These are phyloP conservation scores for Phortica magna DNA, from an alignment of 2,888 invertebrate species.

Conservation along the genomic window DNA sequence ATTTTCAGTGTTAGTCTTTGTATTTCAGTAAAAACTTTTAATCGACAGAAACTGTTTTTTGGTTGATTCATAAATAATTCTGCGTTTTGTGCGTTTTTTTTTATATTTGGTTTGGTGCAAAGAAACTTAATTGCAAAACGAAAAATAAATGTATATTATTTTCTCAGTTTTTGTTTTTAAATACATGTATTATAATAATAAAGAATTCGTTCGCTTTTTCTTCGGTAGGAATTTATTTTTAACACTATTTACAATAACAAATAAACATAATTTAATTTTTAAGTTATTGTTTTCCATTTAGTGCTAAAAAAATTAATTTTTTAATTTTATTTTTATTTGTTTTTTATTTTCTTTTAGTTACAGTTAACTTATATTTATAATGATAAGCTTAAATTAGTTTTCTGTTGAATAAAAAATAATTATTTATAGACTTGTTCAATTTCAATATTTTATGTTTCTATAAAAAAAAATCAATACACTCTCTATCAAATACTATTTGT, in stretches of 20 bases:
- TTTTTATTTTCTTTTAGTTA: conserved; percentile 38
- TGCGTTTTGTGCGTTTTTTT: conserved; percentile 27
- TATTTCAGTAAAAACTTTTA: conserved; percentile 51
- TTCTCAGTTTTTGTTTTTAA: conserved; percentile 37
- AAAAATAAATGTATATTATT: conserved; percentile 34
- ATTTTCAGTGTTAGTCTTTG: conserved; percentile 56
- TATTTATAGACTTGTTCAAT: background rate
- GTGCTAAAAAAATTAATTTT: conserved; percentile 11
- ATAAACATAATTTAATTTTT: conserved; percentile 6
- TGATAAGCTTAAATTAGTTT: background rate
- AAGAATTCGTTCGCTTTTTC: background rate
- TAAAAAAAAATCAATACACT: background rate
- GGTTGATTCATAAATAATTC: background rate
- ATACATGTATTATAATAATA: background rate
- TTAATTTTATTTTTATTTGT: conserved; percentile 36
- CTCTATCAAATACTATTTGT: no score
- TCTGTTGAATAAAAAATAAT: background rate
- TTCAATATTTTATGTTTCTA: background rate
- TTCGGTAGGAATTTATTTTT: conserved; percentile 70
- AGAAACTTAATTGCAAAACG: conserved; percentile 34
- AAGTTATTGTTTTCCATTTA: conserved; percentile 15
- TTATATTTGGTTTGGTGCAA: conserved; percentile 57
- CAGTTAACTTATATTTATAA: conserved; percentile 9
- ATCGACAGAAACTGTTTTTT: conserved; percentile 2
- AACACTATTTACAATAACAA: conserved; percentile 64